Evolutionary conservation across 2,797 vertebrate genomes (phyloP).

Genomic region (Cuniculus paca): DNA sequence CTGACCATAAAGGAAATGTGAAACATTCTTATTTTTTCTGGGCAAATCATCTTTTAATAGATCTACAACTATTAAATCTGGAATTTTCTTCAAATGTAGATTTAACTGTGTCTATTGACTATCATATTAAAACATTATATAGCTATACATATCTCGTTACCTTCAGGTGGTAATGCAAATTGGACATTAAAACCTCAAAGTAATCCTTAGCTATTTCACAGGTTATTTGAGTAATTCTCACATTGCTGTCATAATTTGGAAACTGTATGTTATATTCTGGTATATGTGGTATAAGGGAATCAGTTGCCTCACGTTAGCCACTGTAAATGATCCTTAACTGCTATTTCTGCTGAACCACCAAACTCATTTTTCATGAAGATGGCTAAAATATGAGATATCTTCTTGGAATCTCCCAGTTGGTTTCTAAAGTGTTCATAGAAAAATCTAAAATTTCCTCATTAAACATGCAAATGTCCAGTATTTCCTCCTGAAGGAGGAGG

Average conservation of each 20-base stretch:
- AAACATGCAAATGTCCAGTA: background rate
- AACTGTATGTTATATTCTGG: background rate
- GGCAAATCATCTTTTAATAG: background rate
- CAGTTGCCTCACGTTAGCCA: background rate
- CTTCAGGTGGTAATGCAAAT: background rate
- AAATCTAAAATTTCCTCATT: background rate
- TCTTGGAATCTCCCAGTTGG: background rate
- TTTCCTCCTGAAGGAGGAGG: background rate
- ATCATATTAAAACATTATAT: background rate
- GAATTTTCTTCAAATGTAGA: background rate
- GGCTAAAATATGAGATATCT: background rate
- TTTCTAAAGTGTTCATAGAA: background rate
- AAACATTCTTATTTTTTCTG: background rate
- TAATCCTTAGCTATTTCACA: background rate
- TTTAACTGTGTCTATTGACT: conserved; percentile 1
- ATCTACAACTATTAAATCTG: background rate
- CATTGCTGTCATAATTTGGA: background rate
- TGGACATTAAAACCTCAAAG: background rate
- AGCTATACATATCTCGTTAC: background rate
- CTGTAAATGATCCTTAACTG: background rate
- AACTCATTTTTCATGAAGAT: background rate
- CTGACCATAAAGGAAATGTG: background rate
- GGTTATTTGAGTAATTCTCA: background rate
- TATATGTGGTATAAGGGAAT: background rate
- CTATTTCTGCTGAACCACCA: background rate